Percentiles rank a stretch among this genome's conserved stretches.
phyloP scores from a whole-genome alignment of 2,888 invertebrate species.

The Fissipunctia ypsillon region DNA sequence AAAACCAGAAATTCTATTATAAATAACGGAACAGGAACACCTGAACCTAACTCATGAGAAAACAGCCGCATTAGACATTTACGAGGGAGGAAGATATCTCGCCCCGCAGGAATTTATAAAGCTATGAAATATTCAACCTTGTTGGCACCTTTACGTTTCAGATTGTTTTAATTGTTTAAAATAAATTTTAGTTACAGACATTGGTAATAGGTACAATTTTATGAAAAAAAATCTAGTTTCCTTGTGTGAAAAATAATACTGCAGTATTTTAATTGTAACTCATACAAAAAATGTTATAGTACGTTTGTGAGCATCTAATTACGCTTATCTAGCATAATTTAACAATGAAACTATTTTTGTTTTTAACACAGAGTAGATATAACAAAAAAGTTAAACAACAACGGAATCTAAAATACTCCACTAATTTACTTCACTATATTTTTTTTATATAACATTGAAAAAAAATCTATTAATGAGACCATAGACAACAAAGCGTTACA shows the following conservation, averaged over 20 bases:
- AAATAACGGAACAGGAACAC: slow-evolving; percentile 10
- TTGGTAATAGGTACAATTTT: no score
- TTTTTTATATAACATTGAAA: neutral
- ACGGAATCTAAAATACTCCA: slow-evolving; percentile 31
- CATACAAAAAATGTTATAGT: neutral
- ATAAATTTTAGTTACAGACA: neutral
- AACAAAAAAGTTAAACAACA: slow-evolving; percentile 9
- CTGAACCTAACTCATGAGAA: slow-evolving; percentile 14
- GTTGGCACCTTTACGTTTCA: slow-evolving; percentile 7
- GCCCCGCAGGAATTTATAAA: slow-evolving; percentile 15
- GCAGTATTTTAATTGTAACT: slow-evolving; percentile 16
- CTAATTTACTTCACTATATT: neutral
- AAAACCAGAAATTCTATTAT: slow-evolving; percentile 22
- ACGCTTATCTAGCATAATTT: slow-evolving; percentile 33
- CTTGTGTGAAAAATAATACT: slow-evolving; percentile 4
- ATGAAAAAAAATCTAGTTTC: no score
- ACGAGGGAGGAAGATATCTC: slow-evolving; percentile 13
- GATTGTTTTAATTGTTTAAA: neutral
- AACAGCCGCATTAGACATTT: slow-evolving; percentile 33
- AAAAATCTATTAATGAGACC: slow-evolving; percentile 23
- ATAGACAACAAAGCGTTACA: slow-evolving; percentile 26
- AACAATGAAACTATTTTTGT: slow-evolving; percentile 35
- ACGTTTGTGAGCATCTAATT: slow-evolving; percentile 15
- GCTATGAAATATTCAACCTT: slow-evolving; percentile 39
- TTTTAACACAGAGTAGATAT: no score